Evolutionary conservation across 2,888 invertebrate species (phyloP), one percentile per base, ranked within the genome.

Genomic region (Cistogaster globosa): DNA sequence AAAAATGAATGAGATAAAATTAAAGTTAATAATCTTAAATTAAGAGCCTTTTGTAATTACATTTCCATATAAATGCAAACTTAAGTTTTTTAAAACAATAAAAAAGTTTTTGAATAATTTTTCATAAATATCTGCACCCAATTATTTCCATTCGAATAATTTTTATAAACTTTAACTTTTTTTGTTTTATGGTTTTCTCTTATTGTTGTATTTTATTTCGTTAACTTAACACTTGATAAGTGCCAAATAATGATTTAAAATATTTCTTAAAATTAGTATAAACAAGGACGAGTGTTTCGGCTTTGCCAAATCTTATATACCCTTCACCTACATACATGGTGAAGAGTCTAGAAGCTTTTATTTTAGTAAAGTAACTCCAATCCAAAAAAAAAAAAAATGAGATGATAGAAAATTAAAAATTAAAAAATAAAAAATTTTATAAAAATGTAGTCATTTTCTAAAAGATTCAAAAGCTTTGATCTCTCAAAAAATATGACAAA

Each of bases 131-230:
- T 86, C 87, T 87, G 87, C 86, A 68, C 11, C 53, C 74, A 82
- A 87, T 87, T 87, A 87, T 85, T 87, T 86, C 82, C 84, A 86
- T 80, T 81, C 55, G 69, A 83, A 74, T 81, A 86, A 74, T 74
- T 87, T 80, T 72, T 71, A 77, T 76, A 81, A 79, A 76, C 55
- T 76, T 77, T 63, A 65, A 48, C 18, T 71, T 32, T 78, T 69
- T 63, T 68, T 14, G 42, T 42, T 14, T 1, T 14, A 42, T 18
- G 7, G 1, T 8, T 51, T 51, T 53, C 6, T 48, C 20, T 51
- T 53, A 5, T 58, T 58, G 5, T 63, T 48, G 20, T 11, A 26
- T 72, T 26, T 74, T 53, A 11, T 51, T 72, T 67, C 5, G 14
- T 63, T 82, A 51, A 45, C 63, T 72, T 67, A 76, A 67, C 76